These are phyloP conservation scores for Brachynemurus nebulosus DNA, from an alignment of 2,888 invertebrate genomes.

Conservation along the genomic window DNA sequence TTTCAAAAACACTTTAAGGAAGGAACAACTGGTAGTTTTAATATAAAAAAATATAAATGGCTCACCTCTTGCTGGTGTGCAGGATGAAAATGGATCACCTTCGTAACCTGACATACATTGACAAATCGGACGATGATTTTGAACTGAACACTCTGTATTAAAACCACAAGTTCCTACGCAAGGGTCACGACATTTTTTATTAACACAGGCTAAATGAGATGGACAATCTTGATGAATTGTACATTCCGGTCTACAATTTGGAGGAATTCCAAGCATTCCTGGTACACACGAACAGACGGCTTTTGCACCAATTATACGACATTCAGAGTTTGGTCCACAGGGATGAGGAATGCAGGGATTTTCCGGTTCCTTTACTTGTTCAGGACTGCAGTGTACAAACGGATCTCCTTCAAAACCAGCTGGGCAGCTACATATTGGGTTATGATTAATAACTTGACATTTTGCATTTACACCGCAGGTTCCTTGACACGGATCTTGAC, in stretches of 20 bases:
- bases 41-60: too few relatives aligned
- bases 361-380: slow-evolving; percentile 23
- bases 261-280: slow-evolving; percentile 66
- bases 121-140: slow-evolving; percentile 64
- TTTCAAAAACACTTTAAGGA: too few relatives aligned
- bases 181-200: slow-evolving; percentile 59
- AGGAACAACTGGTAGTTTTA: too few relatives aligned
- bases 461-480: slow-evolving; percentile 42
- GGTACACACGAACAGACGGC: slow-evolving; percentile 60
- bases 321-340: slow-evolving; percentile 56
- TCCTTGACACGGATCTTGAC: slow-evolving; percentile 46
- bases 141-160: slow-evolving; percentile 57
- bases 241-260: slow-evolving; percentile 64
- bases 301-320: slow-evolving; percentile 44
- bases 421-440: slow-evolving; percentile 49
- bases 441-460: slow-evolving; percentile 45
- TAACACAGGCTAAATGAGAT: slow-evolving; percentile 54
- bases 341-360: slow-evolving; percentile 62
- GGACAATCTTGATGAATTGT: slow-evolving; percentile 68
- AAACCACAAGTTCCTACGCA: slow-evolving; percentile 64
- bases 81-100: slow-evolving; percentile 69
- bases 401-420: slow-evolving; percentile 43
- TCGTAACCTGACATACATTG: slow-evolving; percentile 58
- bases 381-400: slow-evolving; percentile 37
- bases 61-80: too few relatives aligned